Base-by-base conservation (phyloP, 2,888 invertebrate genomes). In the Gandaritis pyraliata region DNA sequence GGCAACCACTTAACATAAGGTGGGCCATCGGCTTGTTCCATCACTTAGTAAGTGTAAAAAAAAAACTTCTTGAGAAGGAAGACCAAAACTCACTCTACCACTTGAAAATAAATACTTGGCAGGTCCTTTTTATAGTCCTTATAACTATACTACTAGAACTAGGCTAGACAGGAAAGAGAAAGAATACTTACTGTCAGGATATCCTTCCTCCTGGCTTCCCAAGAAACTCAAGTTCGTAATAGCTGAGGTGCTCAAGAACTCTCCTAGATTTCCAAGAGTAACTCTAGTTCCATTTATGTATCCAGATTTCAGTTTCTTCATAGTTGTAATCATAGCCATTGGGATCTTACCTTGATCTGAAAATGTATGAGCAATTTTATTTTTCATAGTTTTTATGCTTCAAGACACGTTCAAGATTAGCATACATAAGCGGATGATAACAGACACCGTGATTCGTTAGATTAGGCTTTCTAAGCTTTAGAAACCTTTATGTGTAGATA, bases 271-370 rank as follows among this genome's bases (percentile, higher is more conserved):
- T n/a, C 99, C 99, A 63, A 99, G 91, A 60, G 98, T 97, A 0
- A 99, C 99, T 74, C 99, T 94, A 0, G 99, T 99, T n/a, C 99
- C 99, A 81, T 98, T 98, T 56, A 99, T 98, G 82, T 99, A 99
- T 10, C 99, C 99, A 64, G 98, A 98, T 86, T 98, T 98, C 3
- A 99, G 92, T 88, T 99, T 99, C 82, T 98, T 98, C 95, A 99
- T 97, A 1, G 99, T 99, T 1, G 98, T 98, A 73, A 99, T 96
- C 95, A 99, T 97, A 0, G 98, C 97, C 82, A 97, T 93, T 0
- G 98, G 98, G 66, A 98, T 96, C 88, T 95, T 97, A 62, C 97
- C 97, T 87, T 98, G 96, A 92, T 98, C 98, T 97, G 85, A 72
- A 93, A 92, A 61, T 52, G 39, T 52, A 13, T 11, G 10, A 18